Evolutionary conservation across 2,888 invertebrate species (phyloP), one percentile per base, ranked within the genome.

Genomic region (Dasysyrphus albostriatus): DNA sequence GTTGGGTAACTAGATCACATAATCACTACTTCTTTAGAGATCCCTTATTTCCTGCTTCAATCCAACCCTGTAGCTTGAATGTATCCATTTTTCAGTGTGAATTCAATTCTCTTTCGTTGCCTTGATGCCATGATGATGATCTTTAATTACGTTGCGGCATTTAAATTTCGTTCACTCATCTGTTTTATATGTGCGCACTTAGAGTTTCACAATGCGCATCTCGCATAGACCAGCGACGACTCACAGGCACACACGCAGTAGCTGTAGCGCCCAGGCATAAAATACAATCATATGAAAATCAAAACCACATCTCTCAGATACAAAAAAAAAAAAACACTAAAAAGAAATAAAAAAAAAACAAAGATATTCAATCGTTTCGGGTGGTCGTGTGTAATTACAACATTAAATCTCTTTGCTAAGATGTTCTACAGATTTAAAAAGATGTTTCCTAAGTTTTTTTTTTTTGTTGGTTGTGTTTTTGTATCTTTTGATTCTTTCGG

Each of bases 101-200:
- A 49, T 67, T 65, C 47, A 44, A 65, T 75, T 70, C 58, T 14
- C 37, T 51, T 54, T 78, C 37, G 58, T 54, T 78, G 84, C 72
- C 65, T 69, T 67, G 73, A 69, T 54, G 42, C 69, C 16, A 37
- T 73, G 77, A 85, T 73, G 77, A 85, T 85, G 85, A 85, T 82
- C 85, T 77, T 85, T 85, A 87, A 87, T 87, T 87, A 83, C 82
- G 78, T 79, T 83, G 83, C 87, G 87, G 78, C 83, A 87, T 83
- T 83, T 83, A 79, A 83, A 87, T 87, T 87, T 87, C 83, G 82
- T 87, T 87, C 87, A 83, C 87, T 87, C 87, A 87, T 87, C 83
- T 87, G 78, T 79, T 83, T 87, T 87, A 87, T 87, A 78, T 70
- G 78, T 83, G 83, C 83, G 70, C 87, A 83, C 83, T 87, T 78